These are phyloP conservation scores for Erpetoichthys calabaricus DNA, from an alignment of 2,797 vertebrate species.

Conservation along the genomic window DNA sequence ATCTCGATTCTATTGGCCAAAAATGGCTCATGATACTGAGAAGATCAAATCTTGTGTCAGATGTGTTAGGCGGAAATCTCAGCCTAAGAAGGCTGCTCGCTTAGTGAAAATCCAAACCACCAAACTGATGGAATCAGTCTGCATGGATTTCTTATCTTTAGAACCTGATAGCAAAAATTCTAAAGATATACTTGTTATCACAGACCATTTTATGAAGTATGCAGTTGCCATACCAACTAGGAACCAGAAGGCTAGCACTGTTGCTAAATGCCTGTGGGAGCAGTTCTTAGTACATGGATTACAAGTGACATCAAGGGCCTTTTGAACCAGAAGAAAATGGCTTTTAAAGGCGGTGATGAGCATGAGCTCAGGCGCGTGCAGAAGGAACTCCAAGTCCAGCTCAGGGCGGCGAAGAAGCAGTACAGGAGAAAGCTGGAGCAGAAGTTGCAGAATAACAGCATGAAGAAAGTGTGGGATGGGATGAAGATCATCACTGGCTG, in stretches of 20 bases:
- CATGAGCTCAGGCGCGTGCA: no score
- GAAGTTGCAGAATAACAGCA: no score
- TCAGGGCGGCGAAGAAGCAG: no score
- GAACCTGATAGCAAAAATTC: slow-evolving; percentile 11
- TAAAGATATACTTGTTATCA: slow-evolving; percentile 13
- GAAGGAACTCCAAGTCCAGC: no score
- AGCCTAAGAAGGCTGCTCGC: slow-evolving; percentile 6
- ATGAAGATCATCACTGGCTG: no score
- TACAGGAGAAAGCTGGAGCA: no score
- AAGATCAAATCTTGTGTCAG: slow-evolving; percentile 11
- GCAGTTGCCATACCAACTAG: slow-evolving; percentile 7
- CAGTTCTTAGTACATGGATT: slow-evolving; percentile 6
- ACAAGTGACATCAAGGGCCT: no score
- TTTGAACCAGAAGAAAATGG: no score
- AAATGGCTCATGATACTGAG: slow-evolving; percentile 9
- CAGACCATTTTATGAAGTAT: slow-evolving; percentile 15
- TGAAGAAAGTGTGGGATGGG: no score
- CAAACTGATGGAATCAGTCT: slow-evolving; percentile 3
- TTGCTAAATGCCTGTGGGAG: slow-evolving; percentile 11
- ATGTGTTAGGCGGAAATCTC: slow-evolving; percentile 6
- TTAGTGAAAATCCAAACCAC: slow-evolving; percentile 7
- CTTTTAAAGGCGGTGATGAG: no score
- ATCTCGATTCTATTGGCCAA: slow-evolving; percentile 15
- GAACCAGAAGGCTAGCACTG: slow-evolving; percentile 12
- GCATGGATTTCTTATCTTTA: slow-evolving; percentile 7